phyloP scores from a whole-genome alignment of 2,888 invertebrate species.

The Coleophora deauratella region DNA sequence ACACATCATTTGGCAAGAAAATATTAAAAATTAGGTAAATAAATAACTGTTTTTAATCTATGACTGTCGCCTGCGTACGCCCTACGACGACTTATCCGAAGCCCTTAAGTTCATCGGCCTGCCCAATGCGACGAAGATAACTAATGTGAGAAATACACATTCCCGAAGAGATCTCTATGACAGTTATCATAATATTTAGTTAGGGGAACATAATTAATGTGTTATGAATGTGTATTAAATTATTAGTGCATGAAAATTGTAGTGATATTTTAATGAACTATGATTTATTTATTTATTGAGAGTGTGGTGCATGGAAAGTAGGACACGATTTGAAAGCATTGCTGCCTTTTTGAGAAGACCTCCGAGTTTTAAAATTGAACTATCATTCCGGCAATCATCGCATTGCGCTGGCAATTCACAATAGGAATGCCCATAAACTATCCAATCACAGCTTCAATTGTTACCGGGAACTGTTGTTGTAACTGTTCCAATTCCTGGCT shows the following conservation, averaged over 20 bases:
- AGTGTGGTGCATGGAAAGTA: too few species aligned
- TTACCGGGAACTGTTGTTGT: conserved; percentile 29
- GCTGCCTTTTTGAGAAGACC: too few species aligned
- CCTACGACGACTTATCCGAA: conserved; percentile 29
- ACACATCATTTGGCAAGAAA: too few species aligned
- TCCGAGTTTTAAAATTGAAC: too few species aligned
- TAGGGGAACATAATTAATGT: conserved; percentile 25
- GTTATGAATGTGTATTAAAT: conserved; percentile 7
- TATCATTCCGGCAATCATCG: too few species aligned
- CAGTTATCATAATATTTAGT: conserved; percentile 43
- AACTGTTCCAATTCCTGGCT: conserved; percentile 23
- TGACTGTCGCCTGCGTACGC: conserved; percentile 27
- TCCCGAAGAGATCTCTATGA: conserved; percentile 28
- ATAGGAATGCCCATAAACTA: conserved; percentile 31
- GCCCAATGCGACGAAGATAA: conserved; percentile 32
- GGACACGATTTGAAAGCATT: too few species aligned
- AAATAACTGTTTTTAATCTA: conserved; percentile 14
- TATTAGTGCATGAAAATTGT: conserved; percentile 1
- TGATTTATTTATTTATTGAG: too few species aligned
- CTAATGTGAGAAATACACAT: conserved; percentile 43
- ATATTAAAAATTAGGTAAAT: too few species aligned
- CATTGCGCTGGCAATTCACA: neutral
- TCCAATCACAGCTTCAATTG: conserved; percentile 38
- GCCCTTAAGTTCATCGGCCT: conserved; percentile 42
- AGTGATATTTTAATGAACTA: too few species aligned